Evolutionary conservation across 2,888 invertebrate species (phyloP), one percentile per base, ranked within the genome.

Genomic region (Brachynemurus nebulosus): DNA sequence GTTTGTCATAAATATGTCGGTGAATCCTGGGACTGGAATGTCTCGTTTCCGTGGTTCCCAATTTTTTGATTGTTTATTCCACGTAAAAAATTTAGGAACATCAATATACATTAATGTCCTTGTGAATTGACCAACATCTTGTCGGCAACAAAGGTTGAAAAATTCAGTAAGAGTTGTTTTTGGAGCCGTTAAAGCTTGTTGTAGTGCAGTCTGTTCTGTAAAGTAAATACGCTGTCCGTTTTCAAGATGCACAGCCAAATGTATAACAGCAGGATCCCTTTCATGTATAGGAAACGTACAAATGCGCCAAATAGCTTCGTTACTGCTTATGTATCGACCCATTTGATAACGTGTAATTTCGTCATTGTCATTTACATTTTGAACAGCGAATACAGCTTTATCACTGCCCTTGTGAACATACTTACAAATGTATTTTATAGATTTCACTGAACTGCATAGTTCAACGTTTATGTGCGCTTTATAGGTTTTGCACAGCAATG

Each of bases 391-490:
- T 21, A 41, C 45, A 23, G 48, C 48, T 41, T 43, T 42, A 4
- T 38, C 38, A 6, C 19, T 19, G 5, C 39, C 39, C 23, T 39
- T 69, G 68, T 0, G 68, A 64, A 45, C 68, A 36, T 36, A 36
- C 17, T 16, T 36, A 23, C 52, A 53, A 48, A 59, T 47, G 39
- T 55, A 56, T 50, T 57, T 56, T 23, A 56, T 54, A 7, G 48
- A 43, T 42, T 57, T 55, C 9, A 59, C 53, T 1, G 55, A 58
- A 47, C 47, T 38, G 43, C 47, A 47, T 41, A 37, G 50, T 44
- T 62, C 57, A 33, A 59, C 57, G 46, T 59, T 60, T 19, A 56
- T 54, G 43, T 61, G 59, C 2, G 56, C 53, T 23, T 60, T 51
- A 35, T 47, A 53, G 18, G 48, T 51, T 45, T 51, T 51, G 5